These are phyloP conservation scores for Capitulum mitella DNA, from an alignment of 2,888 invertebrate species.

Conservation along the genomic window DNA sequence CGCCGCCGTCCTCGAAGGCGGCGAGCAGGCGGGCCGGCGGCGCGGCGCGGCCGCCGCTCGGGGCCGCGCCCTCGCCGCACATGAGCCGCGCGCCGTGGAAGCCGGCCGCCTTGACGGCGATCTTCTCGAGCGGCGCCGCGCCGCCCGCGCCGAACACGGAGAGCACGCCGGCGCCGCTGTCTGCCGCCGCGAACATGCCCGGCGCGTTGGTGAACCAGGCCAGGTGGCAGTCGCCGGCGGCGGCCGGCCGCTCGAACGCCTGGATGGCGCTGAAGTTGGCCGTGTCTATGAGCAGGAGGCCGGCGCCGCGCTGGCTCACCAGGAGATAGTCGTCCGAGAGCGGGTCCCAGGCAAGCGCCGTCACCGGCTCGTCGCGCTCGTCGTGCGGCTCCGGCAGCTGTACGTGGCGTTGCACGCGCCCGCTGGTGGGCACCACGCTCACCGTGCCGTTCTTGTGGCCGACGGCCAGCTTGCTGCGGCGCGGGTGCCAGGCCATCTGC, in stretches of 20 bases:
- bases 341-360: slow-evolving; percentile 45
- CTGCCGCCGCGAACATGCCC: slow-evolving; percentile 47
- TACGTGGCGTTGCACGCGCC: slow-evolving; percentile 35
- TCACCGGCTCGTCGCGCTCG: slow-evolving; percentile 36
- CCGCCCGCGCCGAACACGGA: not conserved
- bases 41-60: slow-evolving; percentile 24
- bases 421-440: slow-evolving; percentile 40
- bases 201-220: slow-evolving; percentile 46
- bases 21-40: slow-evolving; percentile 40
- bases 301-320: slow-evolving; percentile 40
- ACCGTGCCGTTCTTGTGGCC: slow-evolving; percentile 44
- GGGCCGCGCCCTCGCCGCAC: not conserved
- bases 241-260: slow-evolving; percentile 42
- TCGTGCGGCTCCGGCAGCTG: slow-evolving; percentile 15
- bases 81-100: not conserved
- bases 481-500: not conserved
- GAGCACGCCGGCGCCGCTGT: slow-evolving; percentile 37
- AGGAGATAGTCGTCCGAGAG: slow-evolving; percentile 45
- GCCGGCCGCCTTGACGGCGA: slow-evolving; percentile 37
- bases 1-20: slow-evolving; percentile 46
- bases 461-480: slow-evolving; percentile 33
- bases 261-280: slow-evolving; percentile 39
- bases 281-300: slow-evolving; percentile 43
- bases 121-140: slow-evolving; percentile 30
- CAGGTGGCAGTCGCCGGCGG: slow-evolving; percentile 38